Base-by-base conservation (phyloP, 2,888 invertebrate species). In the Maniola hyperantus region DNA sequence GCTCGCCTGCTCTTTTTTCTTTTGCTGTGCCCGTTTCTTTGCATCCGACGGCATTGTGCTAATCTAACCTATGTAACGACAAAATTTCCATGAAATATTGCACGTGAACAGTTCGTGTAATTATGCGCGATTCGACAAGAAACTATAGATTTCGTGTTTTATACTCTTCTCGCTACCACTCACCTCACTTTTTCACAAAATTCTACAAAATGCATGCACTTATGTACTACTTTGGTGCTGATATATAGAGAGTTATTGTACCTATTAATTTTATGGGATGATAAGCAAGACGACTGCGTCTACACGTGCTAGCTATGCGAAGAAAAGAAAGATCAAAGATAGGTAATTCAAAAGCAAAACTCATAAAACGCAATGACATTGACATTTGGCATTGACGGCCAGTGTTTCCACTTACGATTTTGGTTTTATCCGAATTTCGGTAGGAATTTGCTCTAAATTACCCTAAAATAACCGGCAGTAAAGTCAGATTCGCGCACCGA, bases 21-120 rank as follows among this genome's bases (percentile, higher is more conserved):
- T 98, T 83, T 97, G 97, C 83, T 97, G 98, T 85, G 99, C 97
- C 84, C 98, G 97, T 94, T 99, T 99, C 91, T 99, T 99, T 44
- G 99, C 96, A 91, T 99, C 99, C 79, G 99, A 99, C 86, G 99
- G 99, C 99, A 99, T 99, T 79, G 72, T 85, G 69, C 60, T 71
- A 69, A 66, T 73, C 67, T 69, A 73, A 74, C 69, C 68, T 70
- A 73, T 71, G 61, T 71, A 74, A 65, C 54, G 71, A 73, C 58
- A 71, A 60, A 60, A 68, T 64, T 68, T 65, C 42, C 61, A 67
- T 70, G 33, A 69, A 66, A 67, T 62, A 44, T 64, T 58, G 51
- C 74, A 73, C 73, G 70, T 72, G 71, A 74, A 73, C 57, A 53
- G 60, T 63, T 68, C 70, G 70, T 71, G 73, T 58, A 68, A 64